Percentiles rank a stretch among this genome's conserved stretches.
These are phyloP conservation scores for Cetoscarus ocellatus DNA, from an alignment of 2,797 vertebrate species.

Conservation along the genomic window DNA sequence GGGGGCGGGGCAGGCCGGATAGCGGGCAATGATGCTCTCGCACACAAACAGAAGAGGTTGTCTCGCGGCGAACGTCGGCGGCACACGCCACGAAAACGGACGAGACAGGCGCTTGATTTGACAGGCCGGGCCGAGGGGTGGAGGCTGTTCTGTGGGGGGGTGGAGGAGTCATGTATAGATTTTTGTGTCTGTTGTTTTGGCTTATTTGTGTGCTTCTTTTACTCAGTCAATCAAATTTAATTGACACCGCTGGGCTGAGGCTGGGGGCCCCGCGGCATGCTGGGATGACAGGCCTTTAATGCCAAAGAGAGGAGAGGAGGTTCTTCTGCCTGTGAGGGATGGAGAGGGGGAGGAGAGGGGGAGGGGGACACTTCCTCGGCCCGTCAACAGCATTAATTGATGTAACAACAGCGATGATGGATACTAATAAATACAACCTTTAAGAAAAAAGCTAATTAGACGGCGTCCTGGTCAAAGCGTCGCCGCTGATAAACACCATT, in stretches of 20 bases:
- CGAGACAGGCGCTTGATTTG: conserved; percentile 92
- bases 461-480: conserved; percentile 53
- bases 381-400: conserved; percentile 95
- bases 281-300: conserved; percentile 97
- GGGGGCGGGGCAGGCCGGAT: conserved; percentile 82
- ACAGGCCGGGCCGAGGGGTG: conserved; percentile 90
- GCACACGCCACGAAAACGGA: conserved; percentile 89
- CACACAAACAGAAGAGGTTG: conserved; percentile 18
- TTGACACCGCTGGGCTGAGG: conserved; percentile 99
- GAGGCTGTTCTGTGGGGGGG: conserved; percentile 86
- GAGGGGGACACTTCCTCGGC: conserved; percentile 87
- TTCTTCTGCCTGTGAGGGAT: conserved; percentile 72
- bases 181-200: conserved; percentile 99
- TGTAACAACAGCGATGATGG: conserved; percentile 93
- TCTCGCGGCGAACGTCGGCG: conserved; percentile 45
- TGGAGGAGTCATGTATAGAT: conserved; percentile 98
- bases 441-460: conserved; percentile 79
- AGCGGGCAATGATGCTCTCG: not conserved
- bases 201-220: conserved; percentile 98
- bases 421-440: conserved; percentile 93
- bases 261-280: conserved; percentile 80
- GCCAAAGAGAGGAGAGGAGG: conserved; percentile 80
- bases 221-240: conserved; percentile 99
- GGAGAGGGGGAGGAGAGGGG: conserved; percentile 84
- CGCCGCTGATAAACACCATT: conserved; percentile 66